Base-by-base conservation (phyloP, 1,140 invertebrate species). In the Pseudomyrmex sp. region DNA sequence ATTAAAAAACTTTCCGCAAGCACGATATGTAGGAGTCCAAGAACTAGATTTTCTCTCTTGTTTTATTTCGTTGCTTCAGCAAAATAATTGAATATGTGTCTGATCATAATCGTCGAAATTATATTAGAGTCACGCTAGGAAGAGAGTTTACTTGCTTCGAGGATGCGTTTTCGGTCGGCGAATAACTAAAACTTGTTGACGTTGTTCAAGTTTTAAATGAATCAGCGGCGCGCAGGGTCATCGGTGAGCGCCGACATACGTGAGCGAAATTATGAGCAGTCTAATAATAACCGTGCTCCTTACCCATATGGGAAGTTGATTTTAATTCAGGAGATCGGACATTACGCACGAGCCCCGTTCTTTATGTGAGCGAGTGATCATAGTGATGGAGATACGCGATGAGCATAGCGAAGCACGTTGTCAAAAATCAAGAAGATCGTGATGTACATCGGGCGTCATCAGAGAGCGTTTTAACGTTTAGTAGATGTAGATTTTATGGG, bases 271-370 rank as follows among this genome's bases (percentile, higher is more conserved):
- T 70, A 82, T 84, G 86, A 92, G 88, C 75, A 85, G 73, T 91
- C 90, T 92, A 92, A 91, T 93, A 93, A 93, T 92, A 93, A 91
- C 88, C 86, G 56, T 56, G 62, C 83, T 90, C 50, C 91, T 91
- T 90, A 89, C 87, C 80, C 90, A 86, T 90, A 90, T 82, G 85
- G 77, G 58, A 75, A 83, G 35, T 86, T 88, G 83, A 89, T 91
- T 90, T 90, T 85, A 89, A 90, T 90, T 88, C 77, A 89, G 86
- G 26, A 12, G 62, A 62, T 72, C 82, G 85, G 89, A 79, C 73
- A 50, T 44, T 52, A 44, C 52, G 18, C 63, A 74, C 10, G 12
- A 73, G 76, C 59, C 85, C 87, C 65, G 69, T 85, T 75, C 83
- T 85, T 87, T 89, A 80, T 62, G 58, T 83, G 68, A 72, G 63